Evolutionary conservation across 2,888 invertebrate species (phyloP).

Genomic region (Chymomyza fuscimana): DNA sequence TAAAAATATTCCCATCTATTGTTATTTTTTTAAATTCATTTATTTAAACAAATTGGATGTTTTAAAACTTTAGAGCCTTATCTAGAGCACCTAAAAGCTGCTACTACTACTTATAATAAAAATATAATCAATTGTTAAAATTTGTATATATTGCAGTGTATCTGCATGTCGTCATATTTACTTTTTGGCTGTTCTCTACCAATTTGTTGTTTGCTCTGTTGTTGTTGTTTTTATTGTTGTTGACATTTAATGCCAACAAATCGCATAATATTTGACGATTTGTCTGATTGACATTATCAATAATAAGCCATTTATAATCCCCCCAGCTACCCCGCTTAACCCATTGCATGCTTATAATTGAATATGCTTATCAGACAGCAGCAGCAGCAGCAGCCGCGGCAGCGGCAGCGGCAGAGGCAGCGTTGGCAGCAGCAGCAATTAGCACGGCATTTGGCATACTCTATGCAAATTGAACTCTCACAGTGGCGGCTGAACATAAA

Average conservation of each 20-base stretch:
- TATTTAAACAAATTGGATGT: too few relatives aligned
- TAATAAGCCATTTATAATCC: conserved; percentile 28
- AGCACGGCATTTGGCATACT: background rate
- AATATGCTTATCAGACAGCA: conserved; percentile 5
- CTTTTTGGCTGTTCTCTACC: background rate
- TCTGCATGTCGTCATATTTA: background rate
- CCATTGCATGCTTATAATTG: background rate
- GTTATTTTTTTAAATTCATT: too few relatives aligned
- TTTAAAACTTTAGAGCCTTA: too few relatives aligned
- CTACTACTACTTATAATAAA: too few relatives aligned
- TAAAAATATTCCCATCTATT: too few relatives aligned
- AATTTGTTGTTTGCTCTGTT: background rate
- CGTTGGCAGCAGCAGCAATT: background rate
- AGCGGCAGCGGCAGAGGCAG: background rate
- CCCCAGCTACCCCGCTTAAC: conserved; percentile 15
- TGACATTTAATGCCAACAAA: conserved; percentile 49
- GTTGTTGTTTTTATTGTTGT: background rate
- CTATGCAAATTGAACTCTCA: background rate
- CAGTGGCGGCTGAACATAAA: background rate
- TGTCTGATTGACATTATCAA: conserved; percentile 51
- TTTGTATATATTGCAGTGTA: background rate
- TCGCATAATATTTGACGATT: conserved; percentile 42
- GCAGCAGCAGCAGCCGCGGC: background rate
- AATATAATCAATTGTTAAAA: too few relatives aligned
- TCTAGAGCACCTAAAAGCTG: too few relatives aligned